Conservation (phyloP, 2,888 invertebrate genomes). For the Vanessa cardui region DNA sequence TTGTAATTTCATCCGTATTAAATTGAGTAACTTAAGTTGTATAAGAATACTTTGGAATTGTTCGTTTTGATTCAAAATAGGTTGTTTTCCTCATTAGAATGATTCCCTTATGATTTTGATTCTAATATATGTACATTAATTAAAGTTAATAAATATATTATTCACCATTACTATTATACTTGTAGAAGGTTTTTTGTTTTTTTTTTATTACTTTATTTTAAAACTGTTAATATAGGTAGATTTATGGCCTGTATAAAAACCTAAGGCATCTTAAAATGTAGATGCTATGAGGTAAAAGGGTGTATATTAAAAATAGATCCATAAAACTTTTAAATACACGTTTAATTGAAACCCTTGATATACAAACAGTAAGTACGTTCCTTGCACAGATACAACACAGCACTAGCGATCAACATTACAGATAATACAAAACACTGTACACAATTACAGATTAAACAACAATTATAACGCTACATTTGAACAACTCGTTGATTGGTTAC, state of each 20-base stretch:
- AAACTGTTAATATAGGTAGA: no score
- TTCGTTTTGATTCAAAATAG: no score
- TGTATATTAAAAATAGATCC: constrained; percentile 35
- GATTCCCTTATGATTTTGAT: not conserved
- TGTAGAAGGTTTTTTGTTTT: no score
- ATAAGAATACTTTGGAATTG: not conserved
- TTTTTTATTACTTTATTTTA: no score
- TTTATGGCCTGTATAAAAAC: no score
- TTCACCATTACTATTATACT: no score
- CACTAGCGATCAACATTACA: constrained; percentile 55
- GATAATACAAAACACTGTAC: constrained; percentile 45
- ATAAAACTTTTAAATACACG: constrained; percentile 53
- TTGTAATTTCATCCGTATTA: no score
- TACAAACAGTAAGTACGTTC: constrained; percentile 72
- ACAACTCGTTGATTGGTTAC: constrained; percentile 23
- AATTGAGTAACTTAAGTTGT: not conserved
- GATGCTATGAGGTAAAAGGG: not conserved
- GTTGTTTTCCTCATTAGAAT: no score
- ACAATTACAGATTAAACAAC: constrained; percentile 52
- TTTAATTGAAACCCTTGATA: constrained; percentile 61
- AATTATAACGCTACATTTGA: constrained; percentile 41
- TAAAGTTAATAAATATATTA: no score
- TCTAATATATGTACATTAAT: no score
- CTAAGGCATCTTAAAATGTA: not conserved
- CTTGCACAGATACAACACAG: constrained; percentile 47